Evolutionary conservation across 2,113 vertebrate genomes (phyloP), one percentile per base, ranked within the genome.

Genomic region (Asarcornis scutulata): DNA sequence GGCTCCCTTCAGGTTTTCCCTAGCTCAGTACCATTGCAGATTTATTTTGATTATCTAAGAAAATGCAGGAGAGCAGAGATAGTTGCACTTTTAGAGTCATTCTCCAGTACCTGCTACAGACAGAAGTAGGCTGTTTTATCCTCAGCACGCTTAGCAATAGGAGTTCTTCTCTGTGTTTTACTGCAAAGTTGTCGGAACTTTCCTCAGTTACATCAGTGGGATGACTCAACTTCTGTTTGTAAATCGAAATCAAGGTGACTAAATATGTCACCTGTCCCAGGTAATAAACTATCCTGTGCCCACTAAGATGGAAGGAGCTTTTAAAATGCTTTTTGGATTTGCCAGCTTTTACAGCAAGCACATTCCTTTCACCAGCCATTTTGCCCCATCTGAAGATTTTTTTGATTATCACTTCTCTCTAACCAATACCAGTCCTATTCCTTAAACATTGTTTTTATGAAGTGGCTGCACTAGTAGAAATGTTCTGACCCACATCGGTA

Each of bases 381-480:
- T 95, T 96, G 42, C 52, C 73, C 75, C 92, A 76, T 93, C 86
- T 94, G 72, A 94, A 91, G 42, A 29, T 72, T 91, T 96, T 96
- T 90, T 72, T 40, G 75, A 15, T 62, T 56, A 9, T n/a, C 21
- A 44, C 55, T 50, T 64, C 23, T 50, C 38, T 78, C 31, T 86
- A 60, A 42, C 17, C 34, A 69, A 36, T 96, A 92, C 58, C 88
- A 97, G 88, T 94, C 81, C 72, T 93, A 86, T 97, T 95, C 93
- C 80, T 82, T 92, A 93, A 93, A 46, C 58, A 83, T 93, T 95
- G 60, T 95, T 97, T 95, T 96, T 83, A 75, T 95, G 88, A 96
- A 96, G 95, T 82, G 79, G 34, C 80, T 92, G 36, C n/a, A 77
- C 91, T 88, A 91, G 46, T 93, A 85, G 82, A 85, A 83, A 77